Conservation (phyloP, 2,888 invertebrate genomes). For the Phaonia tiefii region DNA sequence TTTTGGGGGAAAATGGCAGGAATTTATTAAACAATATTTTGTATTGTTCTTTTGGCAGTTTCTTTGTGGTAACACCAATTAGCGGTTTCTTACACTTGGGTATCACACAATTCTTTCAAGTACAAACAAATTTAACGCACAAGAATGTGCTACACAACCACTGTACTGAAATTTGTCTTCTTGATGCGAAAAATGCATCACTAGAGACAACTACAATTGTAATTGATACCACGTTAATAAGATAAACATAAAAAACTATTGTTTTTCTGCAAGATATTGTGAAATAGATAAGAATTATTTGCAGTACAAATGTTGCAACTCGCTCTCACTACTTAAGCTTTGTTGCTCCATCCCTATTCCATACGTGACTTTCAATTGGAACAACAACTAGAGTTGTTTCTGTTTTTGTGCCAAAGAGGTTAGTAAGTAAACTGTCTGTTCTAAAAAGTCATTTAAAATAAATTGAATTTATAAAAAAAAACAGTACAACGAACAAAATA, state of each 20-base stretch:
- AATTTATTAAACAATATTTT: too few relatives aligned
- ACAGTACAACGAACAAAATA: neutral
- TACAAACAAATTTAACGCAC: too few relatives aligned
- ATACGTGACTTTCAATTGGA: neutral
- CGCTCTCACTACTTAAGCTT: neutral
- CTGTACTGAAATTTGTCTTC: too few relatives aligned
- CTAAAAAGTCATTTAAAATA: conserved; percentile 11
- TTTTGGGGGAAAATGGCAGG: too few relatives aligned
- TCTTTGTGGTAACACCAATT: too few relatives aligned
- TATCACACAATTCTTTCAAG: too few relatives aligned
- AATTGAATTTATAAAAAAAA: conserved; percentile 7
- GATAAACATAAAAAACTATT: neutral
- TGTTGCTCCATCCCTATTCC: neutral
- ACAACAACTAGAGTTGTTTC: neutral
- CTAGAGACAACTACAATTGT: too few relatives aligned
- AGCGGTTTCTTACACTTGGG: too few relatives aligned
- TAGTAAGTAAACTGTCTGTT: neutral
- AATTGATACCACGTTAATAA: too few relatives aligned
- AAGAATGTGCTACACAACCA: too few relatives aligned
- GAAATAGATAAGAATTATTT: neutral
- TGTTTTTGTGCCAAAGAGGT: neutral
- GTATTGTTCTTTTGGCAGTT: too few relatives aligned
- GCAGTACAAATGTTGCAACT: neutral
- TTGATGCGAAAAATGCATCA: too few relatives aligned
- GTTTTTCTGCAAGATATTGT: neutral